Percentiles rank a stretch among this genome's conserved stretches.
phyloP scores from a whole-genome alignment of 2,113 vertebrate species.

The Ceratotherium simum region DNA sequence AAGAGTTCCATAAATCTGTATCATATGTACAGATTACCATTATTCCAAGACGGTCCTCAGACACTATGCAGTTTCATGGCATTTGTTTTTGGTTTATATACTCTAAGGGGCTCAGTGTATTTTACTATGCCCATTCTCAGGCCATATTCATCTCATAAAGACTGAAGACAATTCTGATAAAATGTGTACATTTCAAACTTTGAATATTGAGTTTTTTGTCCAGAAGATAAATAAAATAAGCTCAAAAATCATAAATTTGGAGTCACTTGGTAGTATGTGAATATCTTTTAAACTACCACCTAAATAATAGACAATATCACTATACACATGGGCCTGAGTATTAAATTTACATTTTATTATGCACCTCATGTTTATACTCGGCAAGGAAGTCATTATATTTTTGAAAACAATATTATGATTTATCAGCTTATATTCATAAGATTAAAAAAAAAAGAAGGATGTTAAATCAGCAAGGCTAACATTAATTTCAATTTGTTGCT shows the following conservation, averaged over 20 bases:
- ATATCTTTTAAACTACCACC: background rate
- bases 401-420: background rate
- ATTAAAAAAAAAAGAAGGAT: background rate
- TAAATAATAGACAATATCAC: background rate
- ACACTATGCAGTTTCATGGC: background rate
- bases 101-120: background rate
- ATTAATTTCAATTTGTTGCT: background rate
- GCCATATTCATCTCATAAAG: background rate
- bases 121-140: background rate
- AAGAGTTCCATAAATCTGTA: background rate
- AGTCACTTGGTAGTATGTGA: background rate
- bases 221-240: background rate
- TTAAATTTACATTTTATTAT: background rate
- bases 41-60: background rate
- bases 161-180: background rate
- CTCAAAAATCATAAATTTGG: background rate
- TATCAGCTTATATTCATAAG: background rate
- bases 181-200: background rate
- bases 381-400: background rate
- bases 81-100: background rate
- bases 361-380: background rate
- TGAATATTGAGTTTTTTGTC: background rate
- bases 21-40: background rate
- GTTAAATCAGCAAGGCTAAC: background rate
- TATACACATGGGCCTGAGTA: rapidly evolving